Conservation (phyloP, 2,113 vertebrate species). For the Leptodactylus fuscus region DNA sequence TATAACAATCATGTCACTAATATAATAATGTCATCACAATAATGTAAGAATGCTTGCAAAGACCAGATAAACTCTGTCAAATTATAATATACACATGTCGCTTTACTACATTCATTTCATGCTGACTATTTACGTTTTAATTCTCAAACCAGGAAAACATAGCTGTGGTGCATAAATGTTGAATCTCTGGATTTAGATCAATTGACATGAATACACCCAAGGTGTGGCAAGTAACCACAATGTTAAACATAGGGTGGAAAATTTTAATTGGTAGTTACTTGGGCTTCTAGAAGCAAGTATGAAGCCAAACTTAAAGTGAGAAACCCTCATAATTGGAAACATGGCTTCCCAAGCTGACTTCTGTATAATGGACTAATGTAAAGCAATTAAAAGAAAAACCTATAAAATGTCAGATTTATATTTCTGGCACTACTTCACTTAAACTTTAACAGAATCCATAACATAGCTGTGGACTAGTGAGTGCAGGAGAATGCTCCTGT, state of each 20-base stretch:
- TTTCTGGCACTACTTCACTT: neutral
- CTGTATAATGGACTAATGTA: neutral
- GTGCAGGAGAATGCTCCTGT: neutral
- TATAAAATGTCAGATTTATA: neutral
- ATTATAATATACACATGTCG: no score
- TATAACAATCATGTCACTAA: no score
- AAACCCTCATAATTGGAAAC: slow-evolving; percentile 3
- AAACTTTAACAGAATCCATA: no score
- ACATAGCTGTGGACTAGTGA: neutral
- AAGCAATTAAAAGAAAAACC: neutral
- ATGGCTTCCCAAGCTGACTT: neutral
- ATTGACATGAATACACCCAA: slow-evolving; percentile 6
- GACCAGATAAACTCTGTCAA: no score
- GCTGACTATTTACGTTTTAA: neutral
- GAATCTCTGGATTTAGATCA: slow-evolving; percentile 26
- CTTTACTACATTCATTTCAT: neutral
- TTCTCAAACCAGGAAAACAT: neutral
- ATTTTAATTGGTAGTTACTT: slow-evolving; percentile 31
- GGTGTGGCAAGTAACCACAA: slow-evolving; percentile 34
- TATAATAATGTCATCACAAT: no score
- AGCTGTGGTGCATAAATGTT: neutral
- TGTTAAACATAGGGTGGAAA: slow-evolving; percentile 31
- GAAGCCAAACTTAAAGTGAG: neutral
- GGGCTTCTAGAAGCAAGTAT: slow-evolving; percentile 2
- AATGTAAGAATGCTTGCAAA: neutral